Conservation (phyloP, 2,113 vertebrate genomes). For the Phalacrocorax pelagicus region DNA sequence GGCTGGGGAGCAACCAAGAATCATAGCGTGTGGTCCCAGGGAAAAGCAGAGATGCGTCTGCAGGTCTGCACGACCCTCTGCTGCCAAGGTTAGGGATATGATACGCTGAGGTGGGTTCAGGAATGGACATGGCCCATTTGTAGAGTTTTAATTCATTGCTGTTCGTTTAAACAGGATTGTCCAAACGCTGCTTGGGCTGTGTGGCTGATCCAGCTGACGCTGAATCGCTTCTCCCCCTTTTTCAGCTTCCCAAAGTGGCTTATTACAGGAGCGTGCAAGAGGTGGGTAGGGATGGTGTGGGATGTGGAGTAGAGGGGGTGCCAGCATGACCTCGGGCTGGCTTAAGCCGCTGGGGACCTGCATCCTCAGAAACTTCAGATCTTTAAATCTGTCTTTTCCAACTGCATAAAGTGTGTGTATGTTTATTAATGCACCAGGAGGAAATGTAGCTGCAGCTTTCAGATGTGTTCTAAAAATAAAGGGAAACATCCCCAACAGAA, state of each 20-base stretch:
- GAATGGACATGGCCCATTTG: not conserved
- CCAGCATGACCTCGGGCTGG: not conserved
- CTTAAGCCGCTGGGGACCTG: not conserved
- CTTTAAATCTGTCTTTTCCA: not conserved
- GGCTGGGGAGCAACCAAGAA: not conserved
- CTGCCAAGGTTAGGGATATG: not conserved
- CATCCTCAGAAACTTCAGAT: not conserved
- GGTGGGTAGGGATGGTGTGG: not conserved
- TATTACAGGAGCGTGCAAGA: not conserved
- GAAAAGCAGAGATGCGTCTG: not conserved
- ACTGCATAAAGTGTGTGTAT: fast-evolving
- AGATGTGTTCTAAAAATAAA: not conserved
- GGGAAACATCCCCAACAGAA: not conserved
- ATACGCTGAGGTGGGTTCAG: not conserved
- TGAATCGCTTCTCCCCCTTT: fast-evolving
- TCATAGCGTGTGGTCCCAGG: not conserved
- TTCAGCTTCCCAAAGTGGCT: not conserved
- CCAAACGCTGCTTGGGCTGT: not conserved
- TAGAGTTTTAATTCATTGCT: not conserved
- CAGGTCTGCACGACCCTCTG: not conserved
- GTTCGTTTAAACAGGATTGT: not conserved
- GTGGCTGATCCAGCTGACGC: not conserved
- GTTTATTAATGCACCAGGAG: not conserved
- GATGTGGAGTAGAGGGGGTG: not conserved
- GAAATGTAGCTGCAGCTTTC: not conserved